Evolutionary conservation across 2,113 vertebrate genomes (phyloP), one percentile per base, ranked within the genome.

Genomic region (Prietella phreatophila): DNA sequence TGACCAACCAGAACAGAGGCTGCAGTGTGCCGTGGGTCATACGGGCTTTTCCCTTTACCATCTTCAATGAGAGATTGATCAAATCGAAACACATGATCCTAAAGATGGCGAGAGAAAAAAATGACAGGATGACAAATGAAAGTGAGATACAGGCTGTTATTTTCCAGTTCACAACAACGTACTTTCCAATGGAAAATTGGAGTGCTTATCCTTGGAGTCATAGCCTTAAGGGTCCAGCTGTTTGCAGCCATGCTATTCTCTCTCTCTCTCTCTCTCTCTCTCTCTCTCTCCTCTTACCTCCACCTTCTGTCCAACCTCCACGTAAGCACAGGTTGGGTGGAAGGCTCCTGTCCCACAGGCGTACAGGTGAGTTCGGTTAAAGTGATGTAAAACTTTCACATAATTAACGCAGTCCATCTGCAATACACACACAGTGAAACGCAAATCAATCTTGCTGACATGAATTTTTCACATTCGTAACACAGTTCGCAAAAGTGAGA

Each of bases 341-440:
- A 99, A 99, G 90, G 98, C 98, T 0, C 98, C 98, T 0, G 98
- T 99, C 87, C 98, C 98, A 0, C 98, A 99, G 93, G 96, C 93
- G 0, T 97, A 98, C 85, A 99, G 91, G 91, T 99, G 98, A 20
- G 98, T 99, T 84, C 94, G 96, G 91, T 99, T 99, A 86, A 96
- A 99, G 89, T 94, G 92, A 55, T 99, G 98, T 63, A 99, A 94
- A 39, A 99, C 90, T 94, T 99, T 99, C 94, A 99, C 96, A 0
- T 98, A 99, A 92, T 99, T 99, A 94, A 99, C 97, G 90, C 98
- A 99, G 91, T 99, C 98, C 0, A 94, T 95, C 98, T 99, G 93
- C 75, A 89, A 88, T 60, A 83, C 19, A 87, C 30, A 93, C 73
- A 91, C 71, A 82, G 50, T 56, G 76, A 85, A 73, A n/a, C 39